phyloP scores from a whole-genome alignment of 2,113 vertebrate species.

The Sapajus apella region DNA sequence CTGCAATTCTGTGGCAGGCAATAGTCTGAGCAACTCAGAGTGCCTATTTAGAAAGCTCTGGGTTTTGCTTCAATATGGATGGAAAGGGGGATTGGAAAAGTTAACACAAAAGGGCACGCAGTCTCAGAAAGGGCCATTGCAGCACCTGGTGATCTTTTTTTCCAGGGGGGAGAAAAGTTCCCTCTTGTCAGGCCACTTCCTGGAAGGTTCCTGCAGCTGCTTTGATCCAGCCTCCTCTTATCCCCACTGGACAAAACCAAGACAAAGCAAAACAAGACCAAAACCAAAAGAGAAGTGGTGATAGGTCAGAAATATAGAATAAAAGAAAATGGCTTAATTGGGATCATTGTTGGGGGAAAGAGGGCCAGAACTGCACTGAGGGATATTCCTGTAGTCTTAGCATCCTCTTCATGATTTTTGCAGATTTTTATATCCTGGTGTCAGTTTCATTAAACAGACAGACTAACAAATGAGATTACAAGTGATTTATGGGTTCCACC shows the following conservation, averaged over 20 bases:
- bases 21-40: not conserved
- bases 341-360: accelerated
- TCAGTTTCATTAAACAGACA: not conserved
- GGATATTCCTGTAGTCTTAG: not conserved
- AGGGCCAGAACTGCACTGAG: not conserved
- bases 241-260: not conserved
- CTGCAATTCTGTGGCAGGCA: not conserved
- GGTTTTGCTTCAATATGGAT: not conserved
- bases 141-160: not conserved
- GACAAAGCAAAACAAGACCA: not conserved
- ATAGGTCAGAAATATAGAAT: not conserved
- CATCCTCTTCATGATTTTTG: not conserved
- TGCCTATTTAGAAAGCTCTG: not conserved
- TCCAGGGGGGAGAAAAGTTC: not conserved
- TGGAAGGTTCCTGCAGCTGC: not conserved
- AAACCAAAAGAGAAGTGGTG: not conserved
- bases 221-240: not conserved
- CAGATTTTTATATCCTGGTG: not conserved
- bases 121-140: not conserved
- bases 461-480: not conserved
- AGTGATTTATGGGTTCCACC: not conserved
- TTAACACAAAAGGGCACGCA: not conserved
- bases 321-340: not conserved
- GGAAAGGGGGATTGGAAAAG: not conserved
- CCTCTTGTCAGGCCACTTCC: not conserved